Evolutionary conservation across 2,888 invertebrate species (phyloP).

Genomic region (Dryobotodes eremita): DNA sequence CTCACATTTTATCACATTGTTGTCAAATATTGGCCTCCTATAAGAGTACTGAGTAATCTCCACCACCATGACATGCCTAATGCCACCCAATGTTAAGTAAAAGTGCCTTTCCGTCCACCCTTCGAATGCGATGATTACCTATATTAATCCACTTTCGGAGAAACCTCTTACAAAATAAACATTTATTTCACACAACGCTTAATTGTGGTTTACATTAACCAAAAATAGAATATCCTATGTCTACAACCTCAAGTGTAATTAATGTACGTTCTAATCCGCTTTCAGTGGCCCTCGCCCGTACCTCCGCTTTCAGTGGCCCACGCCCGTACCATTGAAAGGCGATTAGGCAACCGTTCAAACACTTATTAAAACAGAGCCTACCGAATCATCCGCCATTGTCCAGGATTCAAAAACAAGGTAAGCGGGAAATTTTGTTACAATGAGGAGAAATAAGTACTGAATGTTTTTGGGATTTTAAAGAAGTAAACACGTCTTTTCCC

Average conservation of each 20-base stretch:
- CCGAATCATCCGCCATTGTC: constrained; percentile 40
- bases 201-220: constrained; percentile 4
- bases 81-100: not conserved
- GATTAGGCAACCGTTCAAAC: constrained; percentile 55
- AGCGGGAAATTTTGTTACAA: constrained; percentile 23
- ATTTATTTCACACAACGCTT: constrained; percentile 22
- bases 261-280: constrained; percentile 34
- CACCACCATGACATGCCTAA: not conserved
- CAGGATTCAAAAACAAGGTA: constrained; percentile 13
- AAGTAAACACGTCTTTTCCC: constrained; percentile 30
- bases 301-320: constrained; percentile 49
- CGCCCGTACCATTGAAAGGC: constrained; percentile 50
- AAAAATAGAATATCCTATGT: constrained; percentile 38
- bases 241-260: constrained; percentile 30
- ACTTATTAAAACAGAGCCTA: constrained; percentile 54
- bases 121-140: too few relatives aligned
- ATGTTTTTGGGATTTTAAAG: constrained; percentile 40
- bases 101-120: not conserved
- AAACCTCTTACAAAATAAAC: constrained; percentile 18
- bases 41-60: too few relatives aligned
- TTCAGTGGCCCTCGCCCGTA: constrained; percentile 38
- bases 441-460: constrained; percentile 20
- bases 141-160: not conserved
- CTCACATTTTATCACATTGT: not conserved
- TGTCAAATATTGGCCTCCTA: not conserved